phyloP scores from a whole-genome alignment of 2,888 invertebrate species.

The Macropis europaea region DNA sequence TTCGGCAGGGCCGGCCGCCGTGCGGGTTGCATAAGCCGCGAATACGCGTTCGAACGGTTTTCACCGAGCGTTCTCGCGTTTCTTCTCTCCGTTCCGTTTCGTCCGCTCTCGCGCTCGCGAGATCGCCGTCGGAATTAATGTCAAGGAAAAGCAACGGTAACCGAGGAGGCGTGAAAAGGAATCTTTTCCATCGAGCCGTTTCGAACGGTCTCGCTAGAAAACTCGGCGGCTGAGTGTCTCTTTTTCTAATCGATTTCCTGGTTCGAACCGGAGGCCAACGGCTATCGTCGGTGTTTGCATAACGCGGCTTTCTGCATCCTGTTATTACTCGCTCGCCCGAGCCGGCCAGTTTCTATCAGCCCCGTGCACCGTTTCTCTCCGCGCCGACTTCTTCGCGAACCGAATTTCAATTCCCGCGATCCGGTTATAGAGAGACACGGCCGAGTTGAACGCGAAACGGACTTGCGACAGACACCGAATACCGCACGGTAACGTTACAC shows the following conservation, averaged over 20 bases:
- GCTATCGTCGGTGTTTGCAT: constrained; percentile 50
- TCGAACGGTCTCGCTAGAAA: not conserved
- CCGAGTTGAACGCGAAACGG: not conserved
- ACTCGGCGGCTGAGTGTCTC: not conserved
- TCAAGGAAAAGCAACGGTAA: constrained; percentile 61
- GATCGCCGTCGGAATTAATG: constrained; percentile 50
- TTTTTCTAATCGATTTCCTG: constrained; percentile 61
- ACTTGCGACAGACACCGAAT: constrained; percentile 27
- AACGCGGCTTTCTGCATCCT: constrained; percentile 42
- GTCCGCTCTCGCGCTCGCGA: not conserved
- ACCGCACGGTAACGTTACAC: constrained; percentile 14
- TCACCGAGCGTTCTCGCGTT: not conserved
- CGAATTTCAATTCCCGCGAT: constrained; percentile 9
- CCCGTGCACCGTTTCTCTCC: not conserved
- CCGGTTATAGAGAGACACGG: not conserved
- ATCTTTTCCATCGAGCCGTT: constrained; percentile 40
- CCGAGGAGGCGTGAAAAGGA: constrained; percentile 8
- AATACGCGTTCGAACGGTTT: not conserved
- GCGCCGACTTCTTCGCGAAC: not conserved
- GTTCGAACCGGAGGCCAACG: constrained; percentile 37
- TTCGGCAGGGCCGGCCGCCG: not conserved
- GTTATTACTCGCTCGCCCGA: constrained; percentile 24
- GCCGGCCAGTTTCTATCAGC: not conserved
- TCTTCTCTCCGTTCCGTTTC: too few species aligned
- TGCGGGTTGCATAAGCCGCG: not conserved